These are phyloP conservation scores for Gnathonemus longibarbis DNA, from an alignment of 2,113 vertebrate species.

Conservation along the genomic window DNA sequence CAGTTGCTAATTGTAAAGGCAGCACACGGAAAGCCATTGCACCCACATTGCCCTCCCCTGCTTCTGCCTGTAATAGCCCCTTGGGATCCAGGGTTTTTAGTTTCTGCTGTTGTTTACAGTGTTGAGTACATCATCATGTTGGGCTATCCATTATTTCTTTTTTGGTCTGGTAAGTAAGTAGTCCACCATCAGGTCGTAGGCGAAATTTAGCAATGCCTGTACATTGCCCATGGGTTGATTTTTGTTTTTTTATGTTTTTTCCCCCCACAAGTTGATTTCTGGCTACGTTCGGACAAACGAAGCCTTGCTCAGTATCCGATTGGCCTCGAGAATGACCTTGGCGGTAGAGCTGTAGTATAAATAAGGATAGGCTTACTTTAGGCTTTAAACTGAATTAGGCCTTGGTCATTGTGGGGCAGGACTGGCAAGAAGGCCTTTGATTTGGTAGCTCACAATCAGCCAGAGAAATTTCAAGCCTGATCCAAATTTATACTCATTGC, in stretches of 20 bases:
- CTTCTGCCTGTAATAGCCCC: neutral
- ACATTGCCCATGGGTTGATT: neutral
- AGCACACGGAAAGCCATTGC: neutral
- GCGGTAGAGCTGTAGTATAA: neutral
- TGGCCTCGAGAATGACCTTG: neutral
- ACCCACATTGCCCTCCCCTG: neutral
- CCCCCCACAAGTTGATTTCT: neutral
- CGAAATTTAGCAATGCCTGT: neutral
- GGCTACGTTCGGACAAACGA: neutral
- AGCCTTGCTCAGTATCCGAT: neutral
- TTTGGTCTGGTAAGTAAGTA: neutral
- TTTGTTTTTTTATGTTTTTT: no score
- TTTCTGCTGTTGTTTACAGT: neutral
- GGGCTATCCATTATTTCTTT: neutral
- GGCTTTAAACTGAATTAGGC: neutral
- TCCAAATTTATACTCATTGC: neutral
- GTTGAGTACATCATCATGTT: neutral
- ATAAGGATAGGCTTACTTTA: neutral
- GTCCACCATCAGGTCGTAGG: neutral
- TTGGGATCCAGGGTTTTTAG: neutral
- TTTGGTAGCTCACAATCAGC: neutral
- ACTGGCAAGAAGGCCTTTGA: neutral
- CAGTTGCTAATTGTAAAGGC: neutral
- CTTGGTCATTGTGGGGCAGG: neutral
- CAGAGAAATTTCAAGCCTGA: neutral